Percentiles rank a stretch among this genome's conserved stretches.
phyloP scores from a whole-genome alignment of 1,140 invertebrate genomes.

The Zaprionus inermis region DNA sequence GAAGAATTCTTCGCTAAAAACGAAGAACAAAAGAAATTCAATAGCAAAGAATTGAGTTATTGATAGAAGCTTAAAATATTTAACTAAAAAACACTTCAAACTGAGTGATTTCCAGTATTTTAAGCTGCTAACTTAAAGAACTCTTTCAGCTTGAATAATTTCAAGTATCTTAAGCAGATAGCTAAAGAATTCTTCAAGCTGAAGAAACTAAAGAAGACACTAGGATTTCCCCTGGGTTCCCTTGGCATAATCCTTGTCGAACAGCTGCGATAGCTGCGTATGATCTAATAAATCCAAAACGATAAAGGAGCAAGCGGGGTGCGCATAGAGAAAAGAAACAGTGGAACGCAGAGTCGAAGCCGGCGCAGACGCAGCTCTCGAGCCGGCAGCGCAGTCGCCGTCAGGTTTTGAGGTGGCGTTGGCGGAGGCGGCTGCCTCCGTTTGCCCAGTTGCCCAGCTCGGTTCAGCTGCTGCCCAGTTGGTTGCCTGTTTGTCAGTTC shows the following conservation, averaged over 20 bases:
- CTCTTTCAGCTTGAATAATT: neutral
- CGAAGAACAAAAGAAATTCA: neutral
- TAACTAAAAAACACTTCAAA: no score
- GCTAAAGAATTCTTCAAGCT: neutral
- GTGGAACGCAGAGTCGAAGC: constrained; percentile 5
- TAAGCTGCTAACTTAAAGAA: neutral
- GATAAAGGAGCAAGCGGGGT: neutral
- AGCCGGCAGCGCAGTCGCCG: neutral
- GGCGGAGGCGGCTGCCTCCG: constrained; percentile 24
- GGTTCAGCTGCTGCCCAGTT: constrained; percentile 20
- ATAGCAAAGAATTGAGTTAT: no score
- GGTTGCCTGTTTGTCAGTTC: constrained; percentile 37
- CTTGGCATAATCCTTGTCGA: neutral
- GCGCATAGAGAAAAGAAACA: constrained; percentile 10
- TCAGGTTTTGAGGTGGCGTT: constrained; percentile 7
- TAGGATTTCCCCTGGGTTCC: neutral
- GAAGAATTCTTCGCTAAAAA: neutral
- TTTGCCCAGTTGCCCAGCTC: constrained; percentile 31
- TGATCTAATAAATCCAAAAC: neutral
- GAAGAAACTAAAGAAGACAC: neutral
- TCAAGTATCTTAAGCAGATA: neutral
- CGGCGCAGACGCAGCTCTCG: constrained; percentile 23
- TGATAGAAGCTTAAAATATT: no score
- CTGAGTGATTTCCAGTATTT: neutral
- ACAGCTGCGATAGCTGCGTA: neutral